Evolutionary conservation across 2,888 invertebrate species (phyloP).

Genomic region (Drosophila siamana): DNA sequence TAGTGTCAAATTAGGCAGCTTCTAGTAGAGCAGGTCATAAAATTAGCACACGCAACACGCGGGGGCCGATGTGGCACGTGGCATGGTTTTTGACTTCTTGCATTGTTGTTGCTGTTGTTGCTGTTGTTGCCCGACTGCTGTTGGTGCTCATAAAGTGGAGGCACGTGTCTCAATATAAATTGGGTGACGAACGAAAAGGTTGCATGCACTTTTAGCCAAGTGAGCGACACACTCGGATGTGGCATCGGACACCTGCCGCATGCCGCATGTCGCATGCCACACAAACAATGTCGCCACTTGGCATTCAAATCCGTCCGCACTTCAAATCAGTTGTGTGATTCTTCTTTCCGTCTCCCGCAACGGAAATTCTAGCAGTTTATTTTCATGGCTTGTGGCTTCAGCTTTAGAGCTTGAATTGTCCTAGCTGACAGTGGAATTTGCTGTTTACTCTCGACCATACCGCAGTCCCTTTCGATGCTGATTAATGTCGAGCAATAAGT

Average conservation of each 20-base stretch:
- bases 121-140: constrained; percentile 38
- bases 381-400: neutral
- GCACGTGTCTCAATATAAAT: constrained; percentile 68
- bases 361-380: neutral
- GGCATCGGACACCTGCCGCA: constrained; percentile 27
- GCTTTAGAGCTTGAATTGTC: too few species aligned
- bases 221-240: constrained; percentile 30
- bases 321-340: neutral
- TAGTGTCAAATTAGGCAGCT: constrained; percentile 79
- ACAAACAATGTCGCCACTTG: neutral
- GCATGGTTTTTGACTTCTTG: constrained; percentile 70
- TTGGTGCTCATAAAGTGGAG: constrained; percentile 54
- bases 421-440: too few species aligned
- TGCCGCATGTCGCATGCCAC: constrained; percentile 7
- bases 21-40: constrained; percentile 61
- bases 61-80: constrained; percentile 57
- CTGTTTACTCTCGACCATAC: too few species aligned
- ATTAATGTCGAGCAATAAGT: too few species aligned
- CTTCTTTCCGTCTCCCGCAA: neutral
- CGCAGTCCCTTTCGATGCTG: too few species aligned
- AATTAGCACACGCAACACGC: constrained; percentile 54
- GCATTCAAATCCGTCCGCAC: neutral
- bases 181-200: constrained; percentile 42
- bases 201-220: constrained; percentile 40
- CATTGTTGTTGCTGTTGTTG: constrained; percentile 42